phyloP scores from a whole-genome alignment of 2,888 invertebrate species.

The Drosophila paramelanica region DNA sequence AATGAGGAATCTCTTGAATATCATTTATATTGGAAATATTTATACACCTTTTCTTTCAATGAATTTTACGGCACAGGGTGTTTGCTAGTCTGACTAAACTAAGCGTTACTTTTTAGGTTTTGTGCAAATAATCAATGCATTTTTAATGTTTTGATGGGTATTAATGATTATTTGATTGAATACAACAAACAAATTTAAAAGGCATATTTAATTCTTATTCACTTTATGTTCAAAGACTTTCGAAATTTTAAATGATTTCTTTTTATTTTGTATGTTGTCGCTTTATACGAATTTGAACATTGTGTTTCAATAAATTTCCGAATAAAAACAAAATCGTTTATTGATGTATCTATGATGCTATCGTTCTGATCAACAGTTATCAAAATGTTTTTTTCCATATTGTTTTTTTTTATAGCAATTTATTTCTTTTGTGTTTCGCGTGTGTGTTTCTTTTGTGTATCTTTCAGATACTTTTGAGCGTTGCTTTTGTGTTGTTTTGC shows the following conservation, averaged over 20 bases:
- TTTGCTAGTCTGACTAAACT: background rate
- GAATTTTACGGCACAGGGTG: too few relatives aligned
- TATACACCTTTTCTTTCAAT: too few relatives aligned
- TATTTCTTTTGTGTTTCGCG: background rate
- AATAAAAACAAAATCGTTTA: background rate
- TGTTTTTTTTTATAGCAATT: background rate
- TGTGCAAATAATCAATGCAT: too few relatives aligned
- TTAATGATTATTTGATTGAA: too few relatives aligned
- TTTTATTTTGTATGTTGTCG: background rate
- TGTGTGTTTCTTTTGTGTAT: slow-evolving; percentile 1
- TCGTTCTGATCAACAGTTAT: background rate
- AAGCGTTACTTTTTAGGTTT: too few relatives aligned
- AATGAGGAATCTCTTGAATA: too few relatives aligned
- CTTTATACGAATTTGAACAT: background rate
- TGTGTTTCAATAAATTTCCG: background rate
- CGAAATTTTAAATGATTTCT: background rate
- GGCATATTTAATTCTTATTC: background rate
- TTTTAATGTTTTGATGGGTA: too few relatives aligned
- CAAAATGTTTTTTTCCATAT: background rate
- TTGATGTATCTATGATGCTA: background rate
- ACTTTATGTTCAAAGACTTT: too few relatives aligned
- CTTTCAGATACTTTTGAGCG: slow-evolving; percentile 6
- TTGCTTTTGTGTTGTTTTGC: slow-evolving; percentile 18
- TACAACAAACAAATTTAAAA: too few relatives aligned
- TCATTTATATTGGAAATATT: too few relatives aligned